Conservation (phyloP, 35 echinoderm and acorn worm species). For the Anneissia japonica region DNA sequence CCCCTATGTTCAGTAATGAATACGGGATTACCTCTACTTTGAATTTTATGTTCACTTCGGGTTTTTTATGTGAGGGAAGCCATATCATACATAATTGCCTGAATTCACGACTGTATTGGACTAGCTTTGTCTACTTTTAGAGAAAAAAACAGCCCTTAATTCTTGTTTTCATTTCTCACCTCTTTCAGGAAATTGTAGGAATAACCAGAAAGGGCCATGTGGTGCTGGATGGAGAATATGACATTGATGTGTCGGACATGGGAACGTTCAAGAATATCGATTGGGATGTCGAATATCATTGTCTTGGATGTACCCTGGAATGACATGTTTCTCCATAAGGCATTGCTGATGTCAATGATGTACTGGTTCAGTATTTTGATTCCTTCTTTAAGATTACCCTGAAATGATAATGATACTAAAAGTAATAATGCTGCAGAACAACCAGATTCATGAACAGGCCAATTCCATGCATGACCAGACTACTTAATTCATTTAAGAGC, state of each 20-base stretch:
- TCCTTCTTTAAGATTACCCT: conserved; percentile 9
- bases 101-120: too few species aligned
- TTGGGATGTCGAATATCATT: conserved; percentile 23
- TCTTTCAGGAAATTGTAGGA: conserved; percentile 61
- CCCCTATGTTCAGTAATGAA: too few species aligned
- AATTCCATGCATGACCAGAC: neutral
- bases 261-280: conserved; percentile 28
- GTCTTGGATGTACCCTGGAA: conserved; percentile 35
- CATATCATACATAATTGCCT: too few species aligned
- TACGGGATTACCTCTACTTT: too few species aligned
- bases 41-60: too few species aligned
- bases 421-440: neutral
- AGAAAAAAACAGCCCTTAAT: too few species aligned
- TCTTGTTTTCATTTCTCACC: too few species aligned
- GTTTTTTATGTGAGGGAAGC: too few species aligned
- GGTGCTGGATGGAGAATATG: conserved; percentile 50
- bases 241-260: conserved; percentile 36
- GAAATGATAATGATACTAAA: neutral
- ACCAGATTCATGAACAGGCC: neutral
- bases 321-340: conserved; percentile 68
- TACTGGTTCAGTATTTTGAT: conserved; percentile 36
- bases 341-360: conserved; percentile 70
- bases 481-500: too few species aligned
- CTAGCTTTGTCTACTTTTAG: too few species aligned
- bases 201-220: conserved; percentile 59